Evolutionary conservation across 2,113 vertebrate genomes (phyloP).

Genomic region (Platichthys flesus): DNA sequence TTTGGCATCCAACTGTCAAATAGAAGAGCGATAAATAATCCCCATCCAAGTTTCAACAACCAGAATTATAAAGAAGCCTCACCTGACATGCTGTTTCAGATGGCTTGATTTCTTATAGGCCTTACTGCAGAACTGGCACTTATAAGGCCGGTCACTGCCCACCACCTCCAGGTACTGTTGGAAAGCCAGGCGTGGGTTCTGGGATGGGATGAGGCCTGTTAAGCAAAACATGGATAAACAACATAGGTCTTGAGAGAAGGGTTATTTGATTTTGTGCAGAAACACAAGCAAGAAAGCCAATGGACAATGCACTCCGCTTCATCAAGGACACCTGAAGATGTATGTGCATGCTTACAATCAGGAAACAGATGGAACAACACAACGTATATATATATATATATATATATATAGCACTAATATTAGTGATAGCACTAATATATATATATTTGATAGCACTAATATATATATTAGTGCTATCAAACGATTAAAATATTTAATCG

Average conservation of each 20-base stretch:
- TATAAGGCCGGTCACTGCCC: constrained; percentile 94
- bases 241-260: constrained; percentile 3
- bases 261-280: not conserved
- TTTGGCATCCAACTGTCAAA: not conserved
- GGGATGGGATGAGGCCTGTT: constrained; percentile 92
- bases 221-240: constrained; percentile 7
- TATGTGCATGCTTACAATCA: not conserved
- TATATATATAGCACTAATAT: too few species aligned
- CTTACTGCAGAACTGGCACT: constrained; percentile 94
- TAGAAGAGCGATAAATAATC: not conserved
- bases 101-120: constrained; percentile 99
- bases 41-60: not conserved
- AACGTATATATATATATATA: not conserved
- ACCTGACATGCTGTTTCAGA: constrained; percentile 98
- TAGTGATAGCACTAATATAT: too few species aligned
- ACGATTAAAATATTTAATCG: too few species aligned
- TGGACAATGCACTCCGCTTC: not conserved
- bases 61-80: constrained; percentile 38
- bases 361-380: not conserved
- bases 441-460: too few species aligned
- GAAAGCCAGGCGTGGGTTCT: constrained; percentile 90
- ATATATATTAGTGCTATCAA: too few species aligned
- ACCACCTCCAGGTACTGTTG: constrained; percentile 92
- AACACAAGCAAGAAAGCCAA: not conserved
- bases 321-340: not conserved